Evolutionary conservation across 2,888 invertebrate genomes (phyloP).

Genomic region (Spisula solida): DNA sequence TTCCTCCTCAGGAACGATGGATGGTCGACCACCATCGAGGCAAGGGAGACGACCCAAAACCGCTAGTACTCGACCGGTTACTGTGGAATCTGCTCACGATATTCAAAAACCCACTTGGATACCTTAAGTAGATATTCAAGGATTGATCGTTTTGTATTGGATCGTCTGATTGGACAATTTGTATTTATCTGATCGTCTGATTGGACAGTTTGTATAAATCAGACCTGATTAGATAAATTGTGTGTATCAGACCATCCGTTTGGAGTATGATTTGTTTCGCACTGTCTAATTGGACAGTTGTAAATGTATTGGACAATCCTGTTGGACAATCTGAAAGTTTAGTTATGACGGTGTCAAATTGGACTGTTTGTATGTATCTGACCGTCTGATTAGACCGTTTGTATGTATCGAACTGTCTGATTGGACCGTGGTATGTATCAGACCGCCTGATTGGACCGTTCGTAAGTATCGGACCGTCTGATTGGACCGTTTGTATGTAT

Average conservation of each 20-base stretch:
- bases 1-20: constrained; percentile 69
- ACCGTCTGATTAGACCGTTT: no score
- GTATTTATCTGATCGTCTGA: not conserved
- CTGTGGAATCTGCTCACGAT: constrained; percentile 65
- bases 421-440: no score
- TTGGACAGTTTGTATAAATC: not conserved
- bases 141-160: not conserved
- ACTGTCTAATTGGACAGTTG: no score
- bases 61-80: constrained; percentile 70
- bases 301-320: no score
- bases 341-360: no score
- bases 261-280: not conserved
- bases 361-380: no score
- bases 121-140: constrained; percentile 43
- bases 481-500: no score
- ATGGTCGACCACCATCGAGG: constrained; percentile 76
- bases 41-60: constrained; percentile 75
- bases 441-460: no score
- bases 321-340: no score
- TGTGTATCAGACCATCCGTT: not conserved
- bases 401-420: no score
- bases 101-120: constrained; percentile 64
- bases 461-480: no score
- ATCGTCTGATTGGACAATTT: not conserved
- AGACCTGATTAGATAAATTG: not conserved